These are phyloP conservation scores for Nematolebias whitei DNA, from an alignment of 2,113 vertebrate species.

Conservation along the genomic window DNA sequence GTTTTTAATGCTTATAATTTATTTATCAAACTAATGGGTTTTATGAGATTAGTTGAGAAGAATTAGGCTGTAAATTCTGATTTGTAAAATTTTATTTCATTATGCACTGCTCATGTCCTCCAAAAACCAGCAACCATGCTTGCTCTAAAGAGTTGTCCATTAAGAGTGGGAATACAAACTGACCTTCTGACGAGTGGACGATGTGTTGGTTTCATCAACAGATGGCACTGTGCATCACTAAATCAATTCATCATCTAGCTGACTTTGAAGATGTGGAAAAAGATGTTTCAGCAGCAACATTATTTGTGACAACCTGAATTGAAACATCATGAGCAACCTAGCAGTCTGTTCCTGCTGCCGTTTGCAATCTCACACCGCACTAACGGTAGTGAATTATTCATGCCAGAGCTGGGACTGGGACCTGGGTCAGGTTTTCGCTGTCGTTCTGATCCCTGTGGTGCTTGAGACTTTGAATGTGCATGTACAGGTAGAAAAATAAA, in stretches of 20 bases:
- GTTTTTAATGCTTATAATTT: no score
- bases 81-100: no score
- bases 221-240: slow-evolving; percentile 70
- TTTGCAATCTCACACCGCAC: slow-evolving; percentile 37
- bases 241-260: slow-evolving; percentile 18
- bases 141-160: background rate
- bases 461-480: slow-evolving; percentile 43
- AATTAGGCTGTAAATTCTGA: no score
- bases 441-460: slow-evolving; percentile 47
- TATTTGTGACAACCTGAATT: slow-evolving; percentile 47
- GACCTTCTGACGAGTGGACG: background rate
- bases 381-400: slow-evolving; percentile 65
- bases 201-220: slow-evolving; percentile 53
- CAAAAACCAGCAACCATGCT: no score
- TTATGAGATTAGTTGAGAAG: no score
- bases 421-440: slow-evolving; percentile 60
- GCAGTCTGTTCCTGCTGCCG: slow-evolving; percentile 38
- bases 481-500: slow-evolving; percentile 1
- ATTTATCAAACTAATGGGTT: no score
- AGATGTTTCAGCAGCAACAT: slow-evolving; percentile 43
- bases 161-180: background rate
- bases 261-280: slow-evolving; percentile 27
- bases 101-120: no score
- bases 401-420: slow-evolving; percentile 46
- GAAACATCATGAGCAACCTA: slow-evolving; percentile 52